Evolutionary conservation across 2,113 vertebrate species (phyloP).

Genomic region (Micromys minutus): DNA sequence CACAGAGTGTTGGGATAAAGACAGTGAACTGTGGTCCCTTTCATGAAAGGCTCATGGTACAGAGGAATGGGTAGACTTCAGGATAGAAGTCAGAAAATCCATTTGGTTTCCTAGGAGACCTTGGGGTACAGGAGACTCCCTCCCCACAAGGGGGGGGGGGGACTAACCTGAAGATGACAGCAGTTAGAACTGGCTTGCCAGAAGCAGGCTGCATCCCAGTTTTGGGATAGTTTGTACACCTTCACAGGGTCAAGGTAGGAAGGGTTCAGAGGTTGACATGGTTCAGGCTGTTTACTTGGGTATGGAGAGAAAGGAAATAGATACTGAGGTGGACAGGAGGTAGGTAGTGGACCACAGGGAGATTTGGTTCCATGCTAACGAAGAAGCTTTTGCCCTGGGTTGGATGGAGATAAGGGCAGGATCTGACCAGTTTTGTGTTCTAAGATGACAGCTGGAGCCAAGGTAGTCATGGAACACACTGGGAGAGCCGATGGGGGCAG

Average conservation of each 20-base stretch:
- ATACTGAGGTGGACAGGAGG: background rate
- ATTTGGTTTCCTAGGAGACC: background rate
- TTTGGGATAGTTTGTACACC: background rate
- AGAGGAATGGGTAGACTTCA: background rate
- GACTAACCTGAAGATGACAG: background rate
- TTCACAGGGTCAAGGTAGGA: background rate
- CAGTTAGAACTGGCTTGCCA: background rate
- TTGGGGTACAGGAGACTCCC: background rate
- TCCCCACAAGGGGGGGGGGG: background rate
- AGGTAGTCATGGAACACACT: background rate
- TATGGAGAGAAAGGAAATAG: background rate
- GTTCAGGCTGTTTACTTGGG: background rate
- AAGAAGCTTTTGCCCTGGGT: background rate
- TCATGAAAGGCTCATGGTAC: background rate
- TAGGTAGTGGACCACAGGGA: background rate
- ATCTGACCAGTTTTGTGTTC: background rate
- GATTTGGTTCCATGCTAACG: background rate
- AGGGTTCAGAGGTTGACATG: background rate
- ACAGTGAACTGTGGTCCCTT: background rate
- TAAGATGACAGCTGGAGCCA: background rate
- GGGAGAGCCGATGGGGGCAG: background rate
- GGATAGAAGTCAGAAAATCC: background rate
- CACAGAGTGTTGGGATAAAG: too few species aligned
- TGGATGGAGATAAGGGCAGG: background rate
- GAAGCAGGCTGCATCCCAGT: background rate